phyloP scores from a whole-genome alignment of 2,113 vertebrate species.

The Uria aalge region DNA sequence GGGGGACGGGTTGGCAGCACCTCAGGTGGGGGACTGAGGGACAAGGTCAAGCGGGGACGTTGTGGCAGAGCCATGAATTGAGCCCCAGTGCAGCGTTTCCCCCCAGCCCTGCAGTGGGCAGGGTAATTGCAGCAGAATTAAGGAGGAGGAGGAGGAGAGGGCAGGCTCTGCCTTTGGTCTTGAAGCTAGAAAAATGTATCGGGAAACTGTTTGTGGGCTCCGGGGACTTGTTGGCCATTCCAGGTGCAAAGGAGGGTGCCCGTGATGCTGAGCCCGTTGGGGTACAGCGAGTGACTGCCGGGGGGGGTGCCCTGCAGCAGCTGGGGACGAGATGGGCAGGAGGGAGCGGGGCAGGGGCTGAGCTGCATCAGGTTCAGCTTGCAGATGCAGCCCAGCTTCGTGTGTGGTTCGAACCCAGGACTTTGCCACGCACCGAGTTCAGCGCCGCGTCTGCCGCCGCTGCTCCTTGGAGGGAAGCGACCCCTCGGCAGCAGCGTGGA shows the following conservation, averaged over 20 bases:
- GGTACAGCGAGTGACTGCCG: neutral
- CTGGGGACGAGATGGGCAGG: neutral
- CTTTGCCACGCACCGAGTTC: neutral
- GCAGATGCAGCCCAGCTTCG: neutral
- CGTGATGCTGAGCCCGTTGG: fast-evolving
- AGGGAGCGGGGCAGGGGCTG: neutral
- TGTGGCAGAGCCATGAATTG: neutral
- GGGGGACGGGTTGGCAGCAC: neutral
- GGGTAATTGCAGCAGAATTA: neutral
- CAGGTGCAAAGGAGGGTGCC: neutral
- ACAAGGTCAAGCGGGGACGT: neutral
- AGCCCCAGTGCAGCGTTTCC: neutral
- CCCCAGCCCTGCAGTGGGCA: neutral
- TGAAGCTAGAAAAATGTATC: neutral
- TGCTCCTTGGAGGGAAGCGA: neutral
- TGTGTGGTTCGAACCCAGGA: neutral
- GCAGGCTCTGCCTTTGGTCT: neutral
- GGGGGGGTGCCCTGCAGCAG: neutral
- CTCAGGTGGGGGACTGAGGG: fast-evolving
- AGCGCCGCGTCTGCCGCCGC: neutral
- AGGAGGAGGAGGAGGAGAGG: neutral
- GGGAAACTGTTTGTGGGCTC: neutral
- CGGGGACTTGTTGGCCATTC: neutral
- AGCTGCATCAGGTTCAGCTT: neutral
- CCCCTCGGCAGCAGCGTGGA: neutral